These are phyloP conservation scores for Ptychadena robeensis DNA, from an alignment of 2,797 vertebrate genomes.

Conservation along the genomic window DNA sequence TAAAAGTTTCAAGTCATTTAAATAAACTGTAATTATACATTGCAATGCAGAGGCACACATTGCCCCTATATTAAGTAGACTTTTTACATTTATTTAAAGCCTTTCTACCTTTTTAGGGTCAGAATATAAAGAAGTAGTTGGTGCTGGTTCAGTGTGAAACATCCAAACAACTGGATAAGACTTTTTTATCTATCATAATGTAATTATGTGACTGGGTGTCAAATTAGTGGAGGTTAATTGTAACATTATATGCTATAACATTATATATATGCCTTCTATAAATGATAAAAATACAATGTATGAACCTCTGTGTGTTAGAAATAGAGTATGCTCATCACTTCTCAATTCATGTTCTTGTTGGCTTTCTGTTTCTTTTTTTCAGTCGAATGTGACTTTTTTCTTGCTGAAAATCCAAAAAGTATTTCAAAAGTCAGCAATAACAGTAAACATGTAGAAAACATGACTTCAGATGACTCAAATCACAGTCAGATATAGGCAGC, in stretches of 20 bases:
- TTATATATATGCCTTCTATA: no score
- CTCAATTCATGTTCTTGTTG: not conserved
- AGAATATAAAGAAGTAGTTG: not conserved
- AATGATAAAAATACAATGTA: no score
- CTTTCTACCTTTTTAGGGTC: not conserved
- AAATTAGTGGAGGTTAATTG: not conserved
- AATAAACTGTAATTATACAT: not conserved
- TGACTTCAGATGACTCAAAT: conserved; percentile 41
- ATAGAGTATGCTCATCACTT: not conserved
- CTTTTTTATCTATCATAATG: not conserved
- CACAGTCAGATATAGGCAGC: conserved; percentile 31
- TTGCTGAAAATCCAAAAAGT: conserved; percentile 50
- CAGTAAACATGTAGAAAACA: conserved; percentile 25
- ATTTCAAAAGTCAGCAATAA: conserved; percentile 40
- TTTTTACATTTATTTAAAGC: not conserved
- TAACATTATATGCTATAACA: no score
- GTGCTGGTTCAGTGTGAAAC: not conserved
- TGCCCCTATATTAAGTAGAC: not conserved
- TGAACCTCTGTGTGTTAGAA: not conserved
- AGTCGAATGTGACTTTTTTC: conserved; percentile 35
- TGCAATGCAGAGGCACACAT: not conserved
- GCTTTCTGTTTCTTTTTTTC: not conserved
- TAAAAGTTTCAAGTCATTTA: not conserved
- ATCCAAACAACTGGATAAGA: not conserved
- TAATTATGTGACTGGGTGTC: not conserved